A percentile compares a stretch with the other conserved stretches of the same genome.
phyloP scores from a whole-genome alignment of 2,888 invertebrate genomes.

The Cantharis flavilabris region DNA sequence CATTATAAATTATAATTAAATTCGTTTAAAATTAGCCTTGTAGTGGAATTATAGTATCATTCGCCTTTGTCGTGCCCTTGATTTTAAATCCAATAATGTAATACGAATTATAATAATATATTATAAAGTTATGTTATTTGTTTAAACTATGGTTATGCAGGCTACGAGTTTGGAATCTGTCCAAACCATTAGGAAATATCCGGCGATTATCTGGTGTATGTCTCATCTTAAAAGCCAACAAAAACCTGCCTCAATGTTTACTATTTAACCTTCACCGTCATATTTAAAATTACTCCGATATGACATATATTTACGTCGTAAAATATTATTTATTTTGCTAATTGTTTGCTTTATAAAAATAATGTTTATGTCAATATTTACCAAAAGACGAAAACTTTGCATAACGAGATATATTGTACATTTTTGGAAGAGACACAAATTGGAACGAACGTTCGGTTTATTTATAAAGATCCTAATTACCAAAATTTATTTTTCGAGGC shows the following conservation, averaged over 20 bases:
- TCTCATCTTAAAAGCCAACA: slow-evolving; percentile 8
- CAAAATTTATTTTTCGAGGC: too few relatives aligned
- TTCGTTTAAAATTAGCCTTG: not conserved
- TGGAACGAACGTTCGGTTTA: not conserved
- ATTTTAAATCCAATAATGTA: not conserved
- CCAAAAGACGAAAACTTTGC: not conserved
- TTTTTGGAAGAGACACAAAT: not conserved
- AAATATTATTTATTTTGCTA: not conserved
- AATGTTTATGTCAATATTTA: not conserved
- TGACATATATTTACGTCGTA: not conserved
- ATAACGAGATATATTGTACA: not conserved
- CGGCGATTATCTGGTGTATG: slow-evolving; percentile 14
- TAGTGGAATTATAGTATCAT: not conserved
- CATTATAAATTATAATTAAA: not conserved
- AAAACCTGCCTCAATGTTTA: slow-evolving; percentile 24
- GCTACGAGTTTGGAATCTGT: slow-evolving; percentile 10
- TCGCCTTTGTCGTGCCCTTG: not conserved
- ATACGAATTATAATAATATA: not conserved
- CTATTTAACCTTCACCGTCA: slow-evolving; percentile 21
- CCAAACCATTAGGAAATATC: slow-evolving; percentile 21
- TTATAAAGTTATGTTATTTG: not conserved
- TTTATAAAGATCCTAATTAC: too few relatives aligned
- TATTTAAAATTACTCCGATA: not conserved
- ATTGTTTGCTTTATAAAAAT: not conserved
- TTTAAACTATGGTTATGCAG: not conserved